Conservation (phyloP, 1,140 invertebrate genomes). For the Panagrolaimus sp. region DNA sequence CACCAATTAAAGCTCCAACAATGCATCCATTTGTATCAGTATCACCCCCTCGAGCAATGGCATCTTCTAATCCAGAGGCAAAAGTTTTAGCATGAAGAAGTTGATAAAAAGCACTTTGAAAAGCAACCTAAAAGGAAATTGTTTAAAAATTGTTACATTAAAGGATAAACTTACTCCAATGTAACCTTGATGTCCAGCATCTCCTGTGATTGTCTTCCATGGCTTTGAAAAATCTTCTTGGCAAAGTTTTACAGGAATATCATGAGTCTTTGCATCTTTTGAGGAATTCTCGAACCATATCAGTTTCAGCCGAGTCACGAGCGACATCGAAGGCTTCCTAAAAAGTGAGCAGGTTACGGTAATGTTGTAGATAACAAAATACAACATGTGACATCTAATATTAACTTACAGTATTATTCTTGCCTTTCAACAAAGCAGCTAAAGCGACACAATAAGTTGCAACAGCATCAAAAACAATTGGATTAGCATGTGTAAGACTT, state of each 20-base stretch:
- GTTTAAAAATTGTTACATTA: conserved; percentile 18
- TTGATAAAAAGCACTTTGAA: conserved; percentile 29
- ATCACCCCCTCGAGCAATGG: conserved; percentile 23
- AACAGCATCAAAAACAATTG: conserved; percentile 20
- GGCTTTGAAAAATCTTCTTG: too few species aligned
- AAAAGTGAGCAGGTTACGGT: too few species aligned
- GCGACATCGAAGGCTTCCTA: conserved; percentile 23
- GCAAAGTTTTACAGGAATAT: background rate
- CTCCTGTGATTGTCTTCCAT: too few species aligned
- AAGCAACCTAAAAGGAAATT: conserved; percentile 26
- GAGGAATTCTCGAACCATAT: conserved; percentile 22
- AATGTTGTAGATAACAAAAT: too few species aligned
- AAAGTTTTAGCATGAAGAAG: conserved; percentile 24
- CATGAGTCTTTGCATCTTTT: conserved; percentile 8
- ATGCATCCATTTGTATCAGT: conserved; percentile 28
- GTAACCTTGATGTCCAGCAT: conserved; percentile 16
- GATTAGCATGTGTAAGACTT: conserved; percentile 22
- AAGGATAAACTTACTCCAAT: conserved; percentile 15
- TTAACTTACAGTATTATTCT: conserved; percentile 6
- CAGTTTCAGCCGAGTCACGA: conserved; percentile 10
- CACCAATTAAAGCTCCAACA: conserved; percentile 24
- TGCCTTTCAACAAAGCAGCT: background rate
- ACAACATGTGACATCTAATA: background rate
- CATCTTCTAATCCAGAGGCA: conserved; percentile 23
- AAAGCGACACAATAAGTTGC: background rate